Conservation (phyloP, 2,888 invertebrate species). For the Pandemis heparana region DNA sequence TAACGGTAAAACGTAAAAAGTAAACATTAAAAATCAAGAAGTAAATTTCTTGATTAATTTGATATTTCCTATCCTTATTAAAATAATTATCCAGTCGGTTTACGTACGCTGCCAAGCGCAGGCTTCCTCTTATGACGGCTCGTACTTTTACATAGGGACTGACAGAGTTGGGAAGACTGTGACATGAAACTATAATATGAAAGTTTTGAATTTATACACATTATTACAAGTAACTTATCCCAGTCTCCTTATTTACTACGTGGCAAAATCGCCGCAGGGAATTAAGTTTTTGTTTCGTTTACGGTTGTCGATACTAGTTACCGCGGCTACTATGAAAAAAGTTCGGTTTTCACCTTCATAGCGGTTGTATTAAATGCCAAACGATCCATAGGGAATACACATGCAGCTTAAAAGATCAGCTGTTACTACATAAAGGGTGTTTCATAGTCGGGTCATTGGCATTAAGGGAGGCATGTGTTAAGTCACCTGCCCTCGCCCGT, state of each 20-base stretch:
- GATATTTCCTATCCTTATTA: not conserved
- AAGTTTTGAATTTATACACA: too few relatives aligned
- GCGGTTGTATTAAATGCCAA: conserved; percentile 28
- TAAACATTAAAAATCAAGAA: too few relatives aligned
- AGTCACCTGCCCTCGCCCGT: conserved; percentile 76
- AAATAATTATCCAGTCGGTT: not conserved
- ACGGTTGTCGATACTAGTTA: too few relatives aligned
- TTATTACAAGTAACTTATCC: too few relatives aligned
- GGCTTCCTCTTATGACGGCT: not conserved
- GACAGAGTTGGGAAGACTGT: too few relatives aligned
- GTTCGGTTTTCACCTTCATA: not conserved
- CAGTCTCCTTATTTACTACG: too few relatives aligned
- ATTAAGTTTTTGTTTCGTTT: too few relatives aligned
- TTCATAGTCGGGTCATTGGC: conserved; percentile 74
- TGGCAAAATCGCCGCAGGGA: too few relatives aligned
- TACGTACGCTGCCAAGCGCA: not conserved
- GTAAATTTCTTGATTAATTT: too few relatives aligned
- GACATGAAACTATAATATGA: too few relatives aligned
- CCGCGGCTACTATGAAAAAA: not conserved
- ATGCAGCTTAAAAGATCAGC: conserved; percentile 46
- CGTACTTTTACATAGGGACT: too few relatives aligned
- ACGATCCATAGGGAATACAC: conserved; percentile 37
- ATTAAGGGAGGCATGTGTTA: conserved; percentile 80
- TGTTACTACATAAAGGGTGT: conserved; percentile 43
- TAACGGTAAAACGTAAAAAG: too few relatives aligned